Base-by-base conservation (phyloP, 2,797 vertebrate genomes). In the Danio albolineatus region DNA sequence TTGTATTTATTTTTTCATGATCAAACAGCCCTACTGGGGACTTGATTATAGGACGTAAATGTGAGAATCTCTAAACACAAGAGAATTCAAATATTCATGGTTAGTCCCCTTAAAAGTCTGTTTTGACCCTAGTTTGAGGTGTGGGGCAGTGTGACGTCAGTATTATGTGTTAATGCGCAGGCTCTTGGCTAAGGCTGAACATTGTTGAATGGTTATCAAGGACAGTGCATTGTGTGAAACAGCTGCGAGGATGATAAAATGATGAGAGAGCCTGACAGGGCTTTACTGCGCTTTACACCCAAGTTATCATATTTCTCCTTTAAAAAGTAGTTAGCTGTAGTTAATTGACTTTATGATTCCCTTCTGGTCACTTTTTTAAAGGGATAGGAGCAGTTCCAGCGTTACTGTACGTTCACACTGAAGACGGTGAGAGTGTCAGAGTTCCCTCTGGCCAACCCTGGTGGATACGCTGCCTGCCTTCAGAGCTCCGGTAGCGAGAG, bases 121-220 rank as follows among this genome's bases (percentile, higher is more conserved):
- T n/a, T n/a, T 51, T 51, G 46, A 69, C 46, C 28, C 16, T n/a
- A n/a, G n/a, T 54, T 10, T 19, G 13, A 53, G 17, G 38, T 65
- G 36, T 36, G 36, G 36, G 48, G 41, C 48, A 36, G 21, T 12
- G 43, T 73, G 44, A 73, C 10, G 43, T 48, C 21, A 46, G 9
- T 46, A 10, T 59, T 59, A 57, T 57, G 3, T 46, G 21, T 49
- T 41, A 77, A 38, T 7, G 51, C 16, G 9, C 17, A 28, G 9
- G 38, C 6, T 1, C 2, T 16, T 57, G 9, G 46, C 28, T 36
- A 51, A 61, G 19, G 65, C 17, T 21, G 12, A 16, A 41, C n/a
- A 51, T 69, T 43, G 66, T 28, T 70, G 66, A 70, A 70, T 61
- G 64, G 12, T 16, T n/a, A 10, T 78, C 56, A 71, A 70, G 66